phyloP scores from a whole-genome alignment of 2,797 vertebrate species.

The Macropus fuliginosus region DNA sequence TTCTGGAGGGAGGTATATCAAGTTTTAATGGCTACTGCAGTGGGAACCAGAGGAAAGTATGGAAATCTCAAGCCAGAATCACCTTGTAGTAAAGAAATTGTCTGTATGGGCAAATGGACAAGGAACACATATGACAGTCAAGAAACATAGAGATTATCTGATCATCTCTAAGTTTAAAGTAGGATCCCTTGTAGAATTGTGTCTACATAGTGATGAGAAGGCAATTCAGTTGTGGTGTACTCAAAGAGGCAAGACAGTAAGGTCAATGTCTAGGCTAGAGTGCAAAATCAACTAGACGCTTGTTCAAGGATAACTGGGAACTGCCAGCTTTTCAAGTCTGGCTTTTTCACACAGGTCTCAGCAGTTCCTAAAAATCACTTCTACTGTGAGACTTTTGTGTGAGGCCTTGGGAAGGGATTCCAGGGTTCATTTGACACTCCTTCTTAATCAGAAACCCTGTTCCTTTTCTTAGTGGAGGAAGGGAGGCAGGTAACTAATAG shows the following conservation, averaged over 20 bases:
- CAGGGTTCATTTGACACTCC: background rate
- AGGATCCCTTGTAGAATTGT: background rate
- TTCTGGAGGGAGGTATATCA: too few species aligned
- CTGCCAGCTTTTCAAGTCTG: background rate
- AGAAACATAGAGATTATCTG: background rate
- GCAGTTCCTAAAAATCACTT: background rate
- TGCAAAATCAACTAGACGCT: background rate
- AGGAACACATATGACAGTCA: background rate
- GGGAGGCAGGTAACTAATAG: background rate
- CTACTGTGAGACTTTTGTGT: background rate
- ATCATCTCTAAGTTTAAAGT: background rate
- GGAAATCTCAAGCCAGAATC: too few species aligned
- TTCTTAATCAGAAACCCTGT: background rate
- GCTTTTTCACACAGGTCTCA: background rate
- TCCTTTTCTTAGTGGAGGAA: background rate
- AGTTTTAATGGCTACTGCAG: too few species aligned
- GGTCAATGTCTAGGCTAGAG: background rate
- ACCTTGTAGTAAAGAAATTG: too few species aligned
- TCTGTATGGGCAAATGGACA: too few species aligned
- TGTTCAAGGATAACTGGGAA: background rate
- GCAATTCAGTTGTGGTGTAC: background rate
- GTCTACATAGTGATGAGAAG: background rate
- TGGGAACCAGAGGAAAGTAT: too few species aligned
- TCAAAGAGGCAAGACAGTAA: background rate
- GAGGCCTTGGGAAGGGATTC: background rate